Conservation (phyloP, 2,888 invertebrate species). For the Drosophila putrida region DNA sequence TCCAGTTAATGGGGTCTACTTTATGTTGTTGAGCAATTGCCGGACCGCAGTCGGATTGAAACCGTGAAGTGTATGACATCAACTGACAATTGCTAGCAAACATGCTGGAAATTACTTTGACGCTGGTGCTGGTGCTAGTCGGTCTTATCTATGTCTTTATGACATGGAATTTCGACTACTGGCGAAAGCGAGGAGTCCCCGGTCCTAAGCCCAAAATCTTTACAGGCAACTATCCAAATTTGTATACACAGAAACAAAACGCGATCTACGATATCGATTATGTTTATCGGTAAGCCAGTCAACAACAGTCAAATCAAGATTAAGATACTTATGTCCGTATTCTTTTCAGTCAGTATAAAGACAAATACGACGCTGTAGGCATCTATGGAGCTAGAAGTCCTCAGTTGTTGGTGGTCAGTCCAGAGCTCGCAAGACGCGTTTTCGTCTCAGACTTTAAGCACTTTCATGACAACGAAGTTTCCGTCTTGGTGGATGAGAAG, state of each 20-base stretch:
- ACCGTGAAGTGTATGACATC: conserved; percentile 1
- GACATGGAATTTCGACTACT: conserved; percentile 82
- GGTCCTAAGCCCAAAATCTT: conserved; percentile 82
- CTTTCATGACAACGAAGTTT: conserved; percentile 82
- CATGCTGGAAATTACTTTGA: conserved; percentile 58
- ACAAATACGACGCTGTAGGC: conserved; percentile 83
- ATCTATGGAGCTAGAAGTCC: conserved; percentile 83
- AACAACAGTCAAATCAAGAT: no score
- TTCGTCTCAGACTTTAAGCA: conserved; percentile 85
- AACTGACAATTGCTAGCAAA: background rate
- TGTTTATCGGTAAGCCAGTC: conserved; percentile 83
- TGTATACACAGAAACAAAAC: conserved; percentile 73
- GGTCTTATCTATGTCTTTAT: conserved; percentile 70
- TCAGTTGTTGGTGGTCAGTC: conserved; percentile 82
- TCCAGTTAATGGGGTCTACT: background rate
- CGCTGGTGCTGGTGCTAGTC: conserved; percentile 24
- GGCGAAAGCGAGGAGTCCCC: conserved; percentile 83
- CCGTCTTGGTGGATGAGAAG: conserved; percentile 80
- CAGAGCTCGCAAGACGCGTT: conserved; percentile 82
- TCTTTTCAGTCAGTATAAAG: conserved; percentile 50
- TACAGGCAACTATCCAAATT: conserved; percentile 83
- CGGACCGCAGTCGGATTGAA: conserved; percentile 20
- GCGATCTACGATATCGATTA: conserved; percentile 81
- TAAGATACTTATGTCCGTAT: background rate
- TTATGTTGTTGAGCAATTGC: background rate